These are phyloP conservation scores for Drosophila setosimentum DNA, from an alignment of 2,888 invertebrate genomes.

Conservation along the genomic window DNA sequence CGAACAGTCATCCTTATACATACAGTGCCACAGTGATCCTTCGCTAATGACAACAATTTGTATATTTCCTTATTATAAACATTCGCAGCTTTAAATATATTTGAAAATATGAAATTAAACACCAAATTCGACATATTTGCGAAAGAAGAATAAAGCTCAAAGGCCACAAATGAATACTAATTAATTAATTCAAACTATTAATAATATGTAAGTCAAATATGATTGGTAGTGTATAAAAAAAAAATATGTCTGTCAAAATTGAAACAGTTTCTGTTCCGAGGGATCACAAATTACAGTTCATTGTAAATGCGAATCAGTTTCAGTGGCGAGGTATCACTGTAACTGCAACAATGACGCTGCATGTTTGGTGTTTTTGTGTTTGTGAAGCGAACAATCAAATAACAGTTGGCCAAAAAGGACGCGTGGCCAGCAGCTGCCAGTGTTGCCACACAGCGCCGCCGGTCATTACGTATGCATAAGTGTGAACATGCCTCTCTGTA, in stretches of 20 bases:
- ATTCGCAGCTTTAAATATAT: neutral
- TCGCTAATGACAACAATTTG: neutral
- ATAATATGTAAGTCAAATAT: neutral
- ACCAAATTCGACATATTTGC: too few species aligned
- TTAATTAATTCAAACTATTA: neutral
- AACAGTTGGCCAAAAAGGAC: constrained; percentile 64
- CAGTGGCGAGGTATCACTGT: constrained; percentile 13
- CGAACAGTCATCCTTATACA: constrained; percentile 26
- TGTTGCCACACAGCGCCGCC: constrained; percentile 31
- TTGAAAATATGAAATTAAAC: too few species aligned
- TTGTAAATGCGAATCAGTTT: neutral
- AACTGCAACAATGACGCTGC: constrained; percentile 46
- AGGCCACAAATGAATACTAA: too few species aligned
- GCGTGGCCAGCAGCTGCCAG: constrained; percentile 55
- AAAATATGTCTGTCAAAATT: neutral
- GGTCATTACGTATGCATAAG: constrained; percentile 25
- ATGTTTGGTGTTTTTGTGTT: constrained; percentile 14
- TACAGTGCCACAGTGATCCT: neutral
- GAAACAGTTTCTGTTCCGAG: neutral
- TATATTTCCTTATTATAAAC: neutral
- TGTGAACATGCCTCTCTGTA: neutral
- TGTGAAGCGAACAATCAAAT: constrained; percentile 1
- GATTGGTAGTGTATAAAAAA: neutral
- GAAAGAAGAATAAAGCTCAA: too few species aligned
- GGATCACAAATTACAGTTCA: neutral